These are phyloP conservation scores for Cydia splendana DNA, from an alignment of 1,140 invertebrate genomes.

Conservation along the genomic window DNA sequence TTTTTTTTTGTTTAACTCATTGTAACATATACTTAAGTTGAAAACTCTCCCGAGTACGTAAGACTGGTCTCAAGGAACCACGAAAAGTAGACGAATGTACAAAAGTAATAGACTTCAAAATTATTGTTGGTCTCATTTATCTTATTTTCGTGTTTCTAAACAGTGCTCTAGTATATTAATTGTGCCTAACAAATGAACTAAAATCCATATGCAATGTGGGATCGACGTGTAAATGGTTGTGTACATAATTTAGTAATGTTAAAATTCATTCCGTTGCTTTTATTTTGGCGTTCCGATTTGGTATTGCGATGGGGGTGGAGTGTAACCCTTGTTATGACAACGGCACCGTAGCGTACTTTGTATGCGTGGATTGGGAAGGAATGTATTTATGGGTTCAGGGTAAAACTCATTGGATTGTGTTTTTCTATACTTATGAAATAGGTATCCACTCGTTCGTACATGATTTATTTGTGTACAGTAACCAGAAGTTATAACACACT, in stretches of 20 bases:
- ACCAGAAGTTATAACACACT: no score
- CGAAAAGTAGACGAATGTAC: neutral
- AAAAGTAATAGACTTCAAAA: neutral
- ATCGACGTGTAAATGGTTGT: slow-evolving; percentile 21
- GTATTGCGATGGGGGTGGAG: neutral
- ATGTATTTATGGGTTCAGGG: neutral
- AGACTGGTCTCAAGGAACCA: neutral
- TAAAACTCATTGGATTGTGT: neutral
- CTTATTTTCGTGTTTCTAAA: neutral
- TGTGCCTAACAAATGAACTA: slow-evolving; percentile 30
- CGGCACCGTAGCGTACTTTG: neutral
- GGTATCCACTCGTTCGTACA: no score
- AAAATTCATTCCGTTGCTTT: slow-evolving; percentile 18
- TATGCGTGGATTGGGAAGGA: neutral
- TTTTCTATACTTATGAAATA: no score
- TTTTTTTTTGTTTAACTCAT: neutral
- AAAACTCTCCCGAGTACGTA: neutral
- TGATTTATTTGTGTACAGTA: no score
- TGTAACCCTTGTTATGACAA: neutral
- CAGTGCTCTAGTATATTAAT: neutral
- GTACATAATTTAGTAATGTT: slow-evolving; percentile 1
- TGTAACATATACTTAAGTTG: neutral
- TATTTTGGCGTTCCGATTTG: slow-evolving; percentile 1
- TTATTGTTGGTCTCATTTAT: neutral
- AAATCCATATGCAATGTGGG: slow-evolving; percentile 19